Conservation (phyloP, 1,140 invertebrate genomes). For the Eupristina koningsbergeri region DNA sequence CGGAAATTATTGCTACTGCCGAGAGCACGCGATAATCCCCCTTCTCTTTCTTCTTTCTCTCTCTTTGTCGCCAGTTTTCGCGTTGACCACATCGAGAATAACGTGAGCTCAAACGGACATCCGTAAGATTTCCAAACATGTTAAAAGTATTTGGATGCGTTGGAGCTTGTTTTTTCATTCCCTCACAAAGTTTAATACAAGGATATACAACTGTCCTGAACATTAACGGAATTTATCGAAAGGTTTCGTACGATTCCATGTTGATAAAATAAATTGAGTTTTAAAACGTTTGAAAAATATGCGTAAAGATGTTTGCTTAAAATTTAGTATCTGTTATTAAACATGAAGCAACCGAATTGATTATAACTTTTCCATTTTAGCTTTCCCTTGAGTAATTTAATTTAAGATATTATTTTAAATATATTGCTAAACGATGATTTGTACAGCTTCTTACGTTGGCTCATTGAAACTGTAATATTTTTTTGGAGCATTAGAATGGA, state of each 20-base stretch:
- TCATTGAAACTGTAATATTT: background rate
- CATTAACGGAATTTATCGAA: no score
- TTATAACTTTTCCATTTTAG: no score
- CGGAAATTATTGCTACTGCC: conserved; percentile 66
- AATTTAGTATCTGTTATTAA: no score
- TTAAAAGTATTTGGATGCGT: background rate
- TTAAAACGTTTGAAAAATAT: no score
- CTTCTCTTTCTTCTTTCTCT: background rate
- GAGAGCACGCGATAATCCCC: conserved; percentile 43
- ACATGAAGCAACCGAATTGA: no score
- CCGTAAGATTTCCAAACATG: conserved; percentile 51
- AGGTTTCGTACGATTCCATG: no score
- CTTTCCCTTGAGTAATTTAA: no score
- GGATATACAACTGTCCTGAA: background rate
- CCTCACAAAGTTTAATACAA: background rate
- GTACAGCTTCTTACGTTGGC: background rate
- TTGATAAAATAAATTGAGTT: no score
- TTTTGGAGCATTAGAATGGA: background rate
- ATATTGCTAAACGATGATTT: background rate
- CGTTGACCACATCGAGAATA: conserved; percentile 11
- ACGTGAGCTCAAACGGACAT: background rate
- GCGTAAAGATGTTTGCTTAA: no score
- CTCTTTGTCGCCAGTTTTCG: conserved; percentile 19
- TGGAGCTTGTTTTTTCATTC: background rate
- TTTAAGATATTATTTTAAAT: no score